Percentiles rank a stretch among this genome's conserved stretches.
These are phyloP conservation scores for Pectinophora gossypiella DNA, from an alignment of 1,140 invertebrate species.

Conservation along the genomic window DNA sequence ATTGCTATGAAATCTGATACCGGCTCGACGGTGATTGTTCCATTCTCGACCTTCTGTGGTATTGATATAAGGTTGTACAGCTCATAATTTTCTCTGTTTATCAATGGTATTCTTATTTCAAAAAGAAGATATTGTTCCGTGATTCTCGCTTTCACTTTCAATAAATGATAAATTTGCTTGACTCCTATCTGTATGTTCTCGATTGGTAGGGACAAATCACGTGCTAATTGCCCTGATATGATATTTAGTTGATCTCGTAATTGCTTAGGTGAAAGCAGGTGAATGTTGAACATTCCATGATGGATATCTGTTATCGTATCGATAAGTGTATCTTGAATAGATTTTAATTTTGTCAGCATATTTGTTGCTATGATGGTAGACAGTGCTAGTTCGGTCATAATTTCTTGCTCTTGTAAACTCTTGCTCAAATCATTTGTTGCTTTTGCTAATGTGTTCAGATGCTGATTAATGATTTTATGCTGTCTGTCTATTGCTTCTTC, in stretches of 20 bases:
- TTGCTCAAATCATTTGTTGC: background rate
- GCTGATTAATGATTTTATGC: constrained; percentile 12
- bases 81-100: background rate
- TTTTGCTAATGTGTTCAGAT: background rate
- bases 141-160: background rate
- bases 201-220: constrained; percentile 14
- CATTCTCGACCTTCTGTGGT: background rate
- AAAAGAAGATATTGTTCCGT: background rate
- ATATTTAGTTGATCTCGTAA: constrained; percentile 9
- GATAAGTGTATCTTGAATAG: constrained; percentile 13
- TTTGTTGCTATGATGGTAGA: constrained; percentile 13
- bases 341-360: constrained; percentile 11
- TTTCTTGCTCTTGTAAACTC: constrained; percentile 8
- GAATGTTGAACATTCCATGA: constrained; percentile 16
- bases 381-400: constrained; percentile 10
- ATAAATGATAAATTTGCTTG: background rate
- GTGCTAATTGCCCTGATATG: constrained; percentile 12
- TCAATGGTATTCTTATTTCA: constrained; percentile 3
- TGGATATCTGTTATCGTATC: constrained; percentile 17
- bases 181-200: constrained; percentile 1
- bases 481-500: constrained; percentile 8
- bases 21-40: background rate
- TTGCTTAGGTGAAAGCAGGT: constrained; percentile 15
- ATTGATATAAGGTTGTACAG: background rate
- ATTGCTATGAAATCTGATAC: background rate